Conservation (phyloP, 2,797 vertebrate species). For the Masticophis lateralis region DNA sequence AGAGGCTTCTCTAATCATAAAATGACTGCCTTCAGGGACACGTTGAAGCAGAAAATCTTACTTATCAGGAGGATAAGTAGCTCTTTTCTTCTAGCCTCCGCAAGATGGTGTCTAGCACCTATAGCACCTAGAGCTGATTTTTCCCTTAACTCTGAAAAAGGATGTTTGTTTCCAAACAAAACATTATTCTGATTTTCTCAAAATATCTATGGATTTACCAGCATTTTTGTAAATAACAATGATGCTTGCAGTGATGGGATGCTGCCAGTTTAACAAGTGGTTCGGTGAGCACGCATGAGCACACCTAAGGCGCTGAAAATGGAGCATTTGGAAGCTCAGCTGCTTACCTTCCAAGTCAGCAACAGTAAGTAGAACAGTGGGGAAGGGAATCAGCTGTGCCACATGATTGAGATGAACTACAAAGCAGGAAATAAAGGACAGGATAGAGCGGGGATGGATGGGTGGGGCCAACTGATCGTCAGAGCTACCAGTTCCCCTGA, state of each 20-base stretch:
- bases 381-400: too few relatives aligned
- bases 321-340: too few relatives aligned
- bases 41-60: background rate
- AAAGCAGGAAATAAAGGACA: too few relatives aligned
- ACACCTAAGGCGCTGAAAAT: too few relatives aligned
- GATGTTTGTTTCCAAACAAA: background rate
- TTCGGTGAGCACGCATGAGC: too few relatives aligned
- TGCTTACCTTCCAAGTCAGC: too few relatives aligned
- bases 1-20: background rate
- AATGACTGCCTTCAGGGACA: background rate
- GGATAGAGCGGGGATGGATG: too few relatives aligned
- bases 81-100: background rate
- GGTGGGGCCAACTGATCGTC: too few relatives aligned
- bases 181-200: background rate
- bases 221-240: background rate
- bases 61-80: background rate
- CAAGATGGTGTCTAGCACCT: background rate
- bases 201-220: background rate
- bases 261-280: too few relatives aligned
- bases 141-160: background rate
- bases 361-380: too few relatives aligned
- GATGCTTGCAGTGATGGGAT: background rate
- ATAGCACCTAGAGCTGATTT: background rate
- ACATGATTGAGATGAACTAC: too few relatives aligned
- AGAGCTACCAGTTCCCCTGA: too few relatives aligned